Base-by-base conservation (phyloP, 1,140 invertebrate genomes). In the Anadara kagoshimensis region DNA sequence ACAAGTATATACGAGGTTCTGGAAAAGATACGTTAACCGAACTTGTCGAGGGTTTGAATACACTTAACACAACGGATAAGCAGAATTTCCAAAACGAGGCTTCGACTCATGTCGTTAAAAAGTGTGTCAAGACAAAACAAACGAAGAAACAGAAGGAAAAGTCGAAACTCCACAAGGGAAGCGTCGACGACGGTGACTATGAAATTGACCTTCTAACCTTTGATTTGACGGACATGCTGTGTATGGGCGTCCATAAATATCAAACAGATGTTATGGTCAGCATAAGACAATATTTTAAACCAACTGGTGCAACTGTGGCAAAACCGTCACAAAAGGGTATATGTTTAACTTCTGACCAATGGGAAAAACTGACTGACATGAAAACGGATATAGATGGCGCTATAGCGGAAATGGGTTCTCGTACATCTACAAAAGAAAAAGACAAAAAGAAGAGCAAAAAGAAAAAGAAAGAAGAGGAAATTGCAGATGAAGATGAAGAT, bases 221-320 rank as follows among this genome's bases (percentile, higher is more conserved):
- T 29, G 73, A 75, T 61, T 66, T 75, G 16, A 59, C 53, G n/a
- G 62, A 75, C 49, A 41, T 75, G 20, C 45, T 66, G 20, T 75
- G 73, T 64, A 41, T 51, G 14, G n/a, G 41, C 59, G 73, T 69
- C 5, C 62, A 44, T 26, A 66, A 64, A 20, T 18, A 61, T 11
- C 68, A 76, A 29, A 70, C 57, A 8, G 67, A 71, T 20, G 49
- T 63, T 11, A 56, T 49, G 5, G 69, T 71, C 5, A 70, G 69
- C 51, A 67, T 76, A n/a, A 20, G 69, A n/a, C 51, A 68, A 44
- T 76, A 66, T 44, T 76, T 76, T n/a, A 66, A 59, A 59, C 54
- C 68, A 0, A 66, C 22, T 24, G 53, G 53, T 16, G 20, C 56
- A 16, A 47, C 47, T 8, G 10, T 56, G 20, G 69, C 74, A 16